phyloP scores from a whole-genome alignment of 2,113 vertebrate genomes.

The Callipepla californica region DNA sequence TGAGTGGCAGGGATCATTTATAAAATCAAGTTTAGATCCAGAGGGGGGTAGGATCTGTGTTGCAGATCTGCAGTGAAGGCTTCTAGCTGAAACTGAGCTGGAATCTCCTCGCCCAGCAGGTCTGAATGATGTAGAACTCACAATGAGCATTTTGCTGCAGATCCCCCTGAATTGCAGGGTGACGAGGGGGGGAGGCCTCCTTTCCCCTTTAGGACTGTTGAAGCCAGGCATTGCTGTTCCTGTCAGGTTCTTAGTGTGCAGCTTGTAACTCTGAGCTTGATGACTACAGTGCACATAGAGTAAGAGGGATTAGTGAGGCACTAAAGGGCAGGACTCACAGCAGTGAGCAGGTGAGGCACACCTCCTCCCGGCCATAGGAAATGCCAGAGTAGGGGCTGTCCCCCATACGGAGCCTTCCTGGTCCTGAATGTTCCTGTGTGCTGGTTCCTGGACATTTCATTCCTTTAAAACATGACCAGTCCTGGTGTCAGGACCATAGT shows the following conservation, averaged over 20 bases:
- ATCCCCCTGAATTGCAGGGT: background rate
- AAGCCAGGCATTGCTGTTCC: background rate
- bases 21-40: background rate
- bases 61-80: background rate
- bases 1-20: background rate
- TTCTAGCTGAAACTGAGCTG: background rate
- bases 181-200: background rate
- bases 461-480: rapidly evolving
- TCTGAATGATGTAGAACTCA: background rate
- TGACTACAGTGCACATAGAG: background rate
- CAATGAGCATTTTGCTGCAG: background rate
- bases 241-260: rapidly evolving
- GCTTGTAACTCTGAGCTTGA: rapidly evolving
- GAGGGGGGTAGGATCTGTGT: background rate
- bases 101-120: background rate
- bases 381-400: background rate
- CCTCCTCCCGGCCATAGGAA: background rate
- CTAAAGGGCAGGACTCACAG: background rate
- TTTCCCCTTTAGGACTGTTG: background rate
- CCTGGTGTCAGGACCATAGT: background rate
- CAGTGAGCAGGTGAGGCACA: background rate
- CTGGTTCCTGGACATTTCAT: background rate
- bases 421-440: rapidly evolving
- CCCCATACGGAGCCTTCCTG: background rate
- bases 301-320: background rate